These are phyloP conservation scores for Protonemura montana DNA, from an alignment of 2,888 invertebrate species.

Conservation along the genomic window DNA sequence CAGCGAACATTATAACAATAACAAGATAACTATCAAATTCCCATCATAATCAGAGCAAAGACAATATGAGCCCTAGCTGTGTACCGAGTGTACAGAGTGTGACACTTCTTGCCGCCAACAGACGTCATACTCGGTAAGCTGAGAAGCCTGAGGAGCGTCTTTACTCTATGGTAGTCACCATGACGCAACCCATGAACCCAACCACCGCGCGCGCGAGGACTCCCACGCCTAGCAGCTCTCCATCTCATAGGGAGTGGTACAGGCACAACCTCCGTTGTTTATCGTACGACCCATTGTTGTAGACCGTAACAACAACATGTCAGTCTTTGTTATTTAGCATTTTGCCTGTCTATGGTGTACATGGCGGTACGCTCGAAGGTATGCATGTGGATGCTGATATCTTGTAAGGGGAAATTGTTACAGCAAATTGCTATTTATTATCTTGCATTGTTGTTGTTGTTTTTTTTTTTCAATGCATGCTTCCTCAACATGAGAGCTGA, in stretches of 20 bases:
- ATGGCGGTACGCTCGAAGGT: not conserved
- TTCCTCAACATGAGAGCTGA: not conserved
- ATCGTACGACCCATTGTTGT: not conserved
- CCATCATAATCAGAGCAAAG: not conserved
- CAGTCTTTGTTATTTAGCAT: not conserved
- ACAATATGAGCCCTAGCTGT: not conserved
- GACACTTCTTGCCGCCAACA: not conserved
- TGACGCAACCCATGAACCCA: not conserved
- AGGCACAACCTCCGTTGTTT: not conserved
- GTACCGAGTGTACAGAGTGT: not conserved
- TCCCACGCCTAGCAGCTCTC: too few species aligned
- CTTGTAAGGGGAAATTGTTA: not conserved
- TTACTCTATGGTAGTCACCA: not conserved
- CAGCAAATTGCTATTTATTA: not conserved
- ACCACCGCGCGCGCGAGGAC: not conserved
- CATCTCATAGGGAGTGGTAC: not conserved
- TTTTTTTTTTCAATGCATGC: not conserved
- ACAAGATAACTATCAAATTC: slow-evolving; percentile 7
- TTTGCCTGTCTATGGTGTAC: not conserved
- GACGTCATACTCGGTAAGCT: not conserved
- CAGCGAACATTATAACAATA: not conserved
- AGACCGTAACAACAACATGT: not conserved
- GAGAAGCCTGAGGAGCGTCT: not conserved
- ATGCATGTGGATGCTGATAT: not conserved
- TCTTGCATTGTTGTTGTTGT: not conserved